A percentile compares a stretch with the other conserved stretches of the same genome.
Conservation (phyloP, 2,888 invertebrate species). For the Hololepta plana region DNA sequence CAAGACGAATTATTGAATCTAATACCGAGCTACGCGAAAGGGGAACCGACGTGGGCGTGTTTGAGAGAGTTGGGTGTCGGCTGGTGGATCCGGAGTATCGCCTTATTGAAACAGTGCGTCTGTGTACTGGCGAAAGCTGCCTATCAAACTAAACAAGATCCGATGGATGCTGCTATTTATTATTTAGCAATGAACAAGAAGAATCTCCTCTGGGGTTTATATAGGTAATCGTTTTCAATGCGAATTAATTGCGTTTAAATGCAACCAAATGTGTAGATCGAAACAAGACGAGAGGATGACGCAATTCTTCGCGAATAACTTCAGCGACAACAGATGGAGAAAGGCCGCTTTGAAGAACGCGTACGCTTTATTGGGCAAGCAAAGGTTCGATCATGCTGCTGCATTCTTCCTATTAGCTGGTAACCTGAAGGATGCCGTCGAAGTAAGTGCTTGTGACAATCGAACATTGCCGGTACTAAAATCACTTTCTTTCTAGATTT, state of each 20-base stretch:
- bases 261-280: conserved; percentile 34
- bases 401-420: conserved; percentile 96
- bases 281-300: conserved; percentile 85
- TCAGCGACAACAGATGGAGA: conserved; percentile 82
- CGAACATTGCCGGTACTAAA: too few species aligned
- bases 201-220: conserved; percentile 88
- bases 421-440: conserved; percentile 85
- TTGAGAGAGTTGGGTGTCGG: conserved; percentile 81
- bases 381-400: conserved; percentile 93
- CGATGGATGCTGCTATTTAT: conserved; percentile 92
- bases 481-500: conserved; percentile 35
- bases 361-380: conserved; percentile 83
- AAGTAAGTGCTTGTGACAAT: conserved; percentile 38
- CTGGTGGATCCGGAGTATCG: conserved; percentile 88
- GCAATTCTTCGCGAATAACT: conserved; percentile 87
- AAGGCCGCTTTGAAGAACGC: conserved; percentile 98
- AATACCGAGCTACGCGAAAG: conserved; percentile 75
- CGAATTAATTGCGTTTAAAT: too few species aligned
- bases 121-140: conserved; percentile 78
- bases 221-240: conserved; percentile 23
- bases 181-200: conserved; percentile 98
- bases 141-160: conserved; percentile 82
- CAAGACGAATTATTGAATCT: conserved; percentile 85
- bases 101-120: conserved; percentile 63
- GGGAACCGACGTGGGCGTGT: conserved; percentile 75